phyloP scores from a whole-genome alignment of 1,140 invertebrate species.

The Melanaphis sacchari region DNA sequence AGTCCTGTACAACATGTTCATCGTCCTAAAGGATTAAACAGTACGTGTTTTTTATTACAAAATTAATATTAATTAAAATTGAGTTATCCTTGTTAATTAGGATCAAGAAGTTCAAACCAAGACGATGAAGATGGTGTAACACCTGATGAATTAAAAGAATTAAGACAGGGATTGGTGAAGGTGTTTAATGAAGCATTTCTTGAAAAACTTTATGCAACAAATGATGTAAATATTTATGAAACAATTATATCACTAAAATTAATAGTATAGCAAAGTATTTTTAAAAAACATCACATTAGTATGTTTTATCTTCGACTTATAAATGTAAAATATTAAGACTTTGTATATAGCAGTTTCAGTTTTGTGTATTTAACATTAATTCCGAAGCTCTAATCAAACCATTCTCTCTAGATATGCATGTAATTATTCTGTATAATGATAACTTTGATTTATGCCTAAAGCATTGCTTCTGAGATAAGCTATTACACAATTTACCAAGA shows the following conservation, averaged over 20 bases:
- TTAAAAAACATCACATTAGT: accelerated
- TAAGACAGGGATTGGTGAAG: conserved; percentile 46
- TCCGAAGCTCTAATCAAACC: neutral
- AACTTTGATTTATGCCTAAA: too few species aligned
- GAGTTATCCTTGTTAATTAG: neutral
- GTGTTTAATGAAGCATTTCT: conserved; percentile 50
- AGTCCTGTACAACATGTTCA: conserved; percentile 41
- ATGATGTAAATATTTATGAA: conserved; percentile 24
- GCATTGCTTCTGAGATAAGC: too few species aligned
- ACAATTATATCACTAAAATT: neutral
- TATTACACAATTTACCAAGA: too few species aligned
- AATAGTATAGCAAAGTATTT: neutral
- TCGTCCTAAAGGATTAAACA: conserved; percentile 45
- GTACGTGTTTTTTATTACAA: neutral
- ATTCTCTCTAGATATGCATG: neutral
- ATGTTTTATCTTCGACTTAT: neutral
- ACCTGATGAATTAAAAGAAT: conserved; percentile 54
- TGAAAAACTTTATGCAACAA: conserved; percentile 39
- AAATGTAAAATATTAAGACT: neutral
- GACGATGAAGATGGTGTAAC: conserved; percentile 45
- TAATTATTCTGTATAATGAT: too few species aligned
- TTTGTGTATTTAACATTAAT: neutral
- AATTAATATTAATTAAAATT: neutral
- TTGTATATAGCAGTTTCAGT: neutral
- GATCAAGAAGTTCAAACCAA: conserved; percentile 1